phyloP scores from a whole-genome alignment of 1,140 invertebrate species.

The Penaeus japonicus region DNA sequence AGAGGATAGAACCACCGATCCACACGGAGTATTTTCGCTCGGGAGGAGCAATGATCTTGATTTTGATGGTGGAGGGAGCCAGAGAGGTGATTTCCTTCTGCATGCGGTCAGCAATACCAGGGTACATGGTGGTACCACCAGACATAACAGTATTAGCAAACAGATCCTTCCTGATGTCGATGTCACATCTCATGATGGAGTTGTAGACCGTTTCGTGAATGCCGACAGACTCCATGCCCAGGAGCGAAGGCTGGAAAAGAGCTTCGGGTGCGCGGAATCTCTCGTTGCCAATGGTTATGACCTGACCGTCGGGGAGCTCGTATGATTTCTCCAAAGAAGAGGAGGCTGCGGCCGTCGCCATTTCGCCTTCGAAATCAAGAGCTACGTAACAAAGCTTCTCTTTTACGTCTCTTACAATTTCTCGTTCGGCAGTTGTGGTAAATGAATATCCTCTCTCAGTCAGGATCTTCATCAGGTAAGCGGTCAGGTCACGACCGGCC shows the following conservation, averaged over 20 bases:
- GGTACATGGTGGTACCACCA: slow-evolving; percentile 73
- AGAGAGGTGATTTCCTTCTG: slow-evolving; percentile 68
- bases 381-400: not conserved
- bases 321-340: slow-evolving; percentile 63
- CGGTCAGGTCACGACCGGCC: slow-evolving; percentile 87
- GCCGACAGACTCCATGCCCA: slow-evolving; percentile 84
- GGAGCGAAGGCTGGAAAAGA: slow-evolving; percentile 78
- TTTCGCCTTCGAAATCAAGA: slow-evolving; percentile 91
- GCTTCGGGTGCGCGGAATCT: slow-evolving; percentile 86
- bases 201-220: slow-evolving; percentile 82
- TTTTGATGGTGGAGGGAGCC: not conserved
- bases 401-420: slow-evolving; percentile 75
- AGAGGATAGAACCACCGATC: not conserved
- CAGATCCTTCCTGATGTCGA: slow-evolving; percentile 75
- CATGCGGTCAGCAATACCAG: slow-evolving; percentile 70
- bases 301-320: slow-evolving; percentile 67
- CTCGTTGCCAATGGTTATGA: slow-evolving; percentile 59
- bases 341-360: slow-evolving; percentile 73
- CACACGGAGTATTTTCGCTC: slow-evolving; percentile 14
- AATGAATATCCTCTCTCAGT: slow-evolving; percentile 74
- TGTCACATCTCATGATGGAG: slow-evolving; percentile 71
- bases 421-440: slow-evolving; percentile 76
- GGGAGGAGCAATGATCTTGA: slow-evolving; percentile 23
- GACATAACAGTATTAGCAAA: slow-evolving; percentile 78
- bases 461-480: slow-evolving; percentile 91